Evolutionary conservation across 1,140 invertebrate genomes (phyloP).

Genomic region (Gonatopus flavifemur): DNA sequence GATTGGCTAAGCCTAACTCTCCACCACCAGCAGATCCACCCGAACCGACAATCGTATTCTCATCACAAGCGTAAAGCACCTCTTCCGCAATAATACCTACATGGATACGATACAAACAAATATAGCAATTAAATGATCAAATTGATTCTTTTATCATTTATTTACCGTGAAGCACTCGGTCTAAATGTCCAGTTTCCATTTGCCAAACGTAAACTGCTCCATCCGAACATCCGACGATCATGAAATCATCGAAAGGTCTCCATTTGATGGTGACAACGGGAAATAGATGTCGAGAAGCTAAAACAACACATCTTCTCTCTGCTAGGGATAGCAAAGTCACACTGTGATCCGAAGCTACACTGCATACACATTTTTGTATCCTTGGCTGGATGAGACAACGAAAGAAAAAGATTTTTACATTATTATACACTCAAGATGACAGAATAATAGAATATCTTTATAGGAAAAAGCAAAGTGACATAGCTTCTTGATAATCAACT

Average conservation of each 20-base stretch:
- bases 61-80: slow-evolving; percentile 93
- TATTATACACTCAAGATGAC: no score
- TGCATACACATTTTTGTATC: slow-evolving; percentile 93
- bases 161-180: slow-evolving; percentile 87
- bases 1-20: slow-evolving; percentile 84
- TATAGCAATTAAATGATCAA: no score
- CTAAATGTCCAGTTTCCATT: slow-evolving; percentile 98
- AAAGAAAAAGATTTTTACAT: slow-evolving; percentile 18
- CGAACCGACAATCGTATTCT: slow-evolving; percentile 68
- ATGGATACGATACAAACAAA: slow-evolving; percentile 10
- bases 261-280: slow-evolving; percentile 96
- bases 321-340: slow-evolving; percentile 91
- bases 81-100: slow-evolving; percentile 92
- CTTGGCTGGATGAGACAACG: slow-evolving; percentile 67
- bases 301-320: slow-evolving; percentile 91
- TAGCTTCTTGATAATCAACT: no score
- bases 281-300: slow-evolving; percentile 95
- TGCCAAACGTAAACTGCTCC: slow-evolving; percentile 99
- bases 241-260: slow-evolving; percentile 96
- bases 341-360: slow-evolving; percentile 96
- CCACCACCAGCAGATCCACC: slow-evolving; percentile 62
- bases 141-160: no score
- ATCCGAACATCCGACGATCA: slow-evolving; percentile 97
- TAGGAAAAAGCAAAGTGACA: no score
- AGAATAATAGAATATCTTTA: no score